Conservation (phyloP, 2,888 invertebrate genomes). For the Trichopoda pennipes region DNA sequence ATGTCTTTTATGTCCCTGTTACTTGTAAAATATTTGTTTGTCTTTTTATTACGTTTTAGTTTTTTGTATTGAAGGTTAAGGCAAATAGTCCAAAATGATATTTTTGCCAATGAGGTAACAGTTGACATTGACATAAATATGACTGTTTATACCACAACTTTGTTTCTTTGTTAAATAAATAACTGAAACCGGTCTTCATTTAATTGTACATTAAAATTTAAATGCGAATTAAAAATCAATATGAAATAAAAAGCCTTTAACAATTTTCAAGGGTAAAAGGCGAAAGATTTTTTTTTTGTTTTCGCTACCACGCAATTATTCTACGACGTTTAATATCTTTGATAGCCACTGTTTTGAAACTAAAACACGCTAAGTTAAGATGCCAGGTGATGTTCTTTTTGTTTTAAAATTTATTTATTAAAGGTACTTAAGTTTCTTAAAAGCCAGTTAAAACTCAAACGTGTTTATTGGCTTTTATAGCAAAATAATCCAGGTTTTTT, state of each 20-base stretch:
- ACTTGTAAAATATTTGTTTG: too few species aligned
- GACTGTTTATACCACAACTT: neutral
- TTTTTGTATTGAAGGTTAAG: neutral
- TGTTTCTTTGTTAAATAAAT: neutral
- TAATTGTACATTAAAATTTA: neutral
- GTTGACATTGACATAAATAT: slow-evolving; percentile 22
- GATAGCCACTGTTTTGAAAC: too few species aligned
- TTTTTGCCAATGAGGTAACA: slow-evolving; percentile 5
- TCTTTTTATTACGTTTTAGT: too few species aligned
- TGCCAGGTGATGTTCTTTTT: slow-evolving; percentile 2
- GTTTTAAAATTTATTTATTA: neutral
- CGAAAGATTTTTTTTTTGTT: neutral
- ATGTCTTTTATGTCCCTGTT: too few species aligned
- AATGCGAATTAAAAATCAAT: neutral
- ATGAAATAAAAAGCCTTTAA: neutral
- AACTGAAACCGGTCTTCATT: slow-evolving; percentile 1
- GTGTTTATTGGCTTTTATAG: slow-evolving; percentile 33
- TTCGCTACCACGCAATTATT: neutral
- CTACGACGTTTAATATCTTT: neutral
- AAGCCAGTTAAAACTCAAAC: slow-evolving; percentile 18
- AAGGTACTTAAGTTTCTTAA: too few species aligned
- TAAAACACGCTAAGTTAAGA: slow-evolving; percentile 2
- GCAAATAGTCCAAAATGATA: too few species aligned
- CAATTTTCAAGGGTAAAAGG: neutral
- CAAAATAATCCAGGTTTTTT: slow-evolving; percentile 4